A percentile compares a stretch with the other conserved stretches of the same genome.
Conservation (phyloP, 2,797 vertebrate species). For the Parauchenoglanis ngamensis region DNA sequence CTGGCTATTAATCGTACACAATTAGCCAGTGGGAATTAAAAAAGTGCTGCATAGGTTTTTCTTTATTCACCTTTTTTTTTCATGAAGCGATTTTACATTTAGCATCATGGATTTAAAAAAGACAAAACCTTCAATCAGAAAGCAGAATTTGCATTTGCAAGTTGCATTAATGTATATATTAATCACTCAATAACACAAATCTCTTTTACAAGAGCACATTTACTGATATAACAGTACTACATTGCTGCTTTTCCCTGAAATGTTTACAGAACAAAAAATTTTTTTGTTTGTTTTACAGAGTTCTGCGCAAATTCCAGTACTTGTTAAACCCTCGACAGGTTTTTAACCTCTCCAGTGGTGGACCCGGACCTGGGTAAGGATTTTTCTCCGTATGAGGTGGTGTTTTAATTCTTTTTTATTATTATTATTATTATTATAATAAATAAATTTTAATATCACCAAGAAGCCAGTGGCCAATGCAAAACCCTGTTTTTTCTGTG, state of each 20-base stretch:
- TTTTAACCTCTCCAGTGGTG: constrained; percentile 84
- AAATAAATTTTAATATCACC: background rate
- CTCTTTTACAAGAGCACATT: background rate
- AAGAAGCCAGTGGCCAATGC: background rate
- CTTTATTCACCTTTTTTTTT: background rate
- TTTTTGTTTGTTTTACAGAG: constrained; percentile 69
- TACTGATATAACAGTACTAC: background rate
- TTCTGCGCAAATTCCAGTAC: constrained; percentile 89
- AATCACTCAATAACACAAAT: background rate
- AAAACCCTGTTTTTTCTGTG: background rate
- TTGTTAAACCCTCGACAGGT: constrained; percentile 92
- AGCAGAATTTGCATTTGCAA: background rate
- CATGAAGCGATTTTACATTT: background rate
- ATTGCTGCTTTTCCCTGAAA: background rate
- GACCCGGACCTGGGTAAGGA: constrained; percentile 84
- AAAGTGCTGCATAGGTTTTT: background rate
- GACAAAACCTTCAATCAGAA: background rate
- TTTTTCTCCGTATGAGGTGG: constrained; percentile 5
- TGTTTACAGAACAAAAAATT: background rate
- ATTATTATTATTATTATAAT: background rate
- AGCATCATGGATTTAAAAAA: background rate
- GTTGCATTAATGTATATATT: background rate
- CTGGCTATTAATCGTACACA: background rate
- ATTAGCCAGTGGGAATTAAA: too few relatives aligned
- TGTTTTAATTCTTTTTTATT: background rate